phyloP scores from a whole-genome alignment of 2,888 invertebrate species.

The Drosophila multiciliata region DNA sequence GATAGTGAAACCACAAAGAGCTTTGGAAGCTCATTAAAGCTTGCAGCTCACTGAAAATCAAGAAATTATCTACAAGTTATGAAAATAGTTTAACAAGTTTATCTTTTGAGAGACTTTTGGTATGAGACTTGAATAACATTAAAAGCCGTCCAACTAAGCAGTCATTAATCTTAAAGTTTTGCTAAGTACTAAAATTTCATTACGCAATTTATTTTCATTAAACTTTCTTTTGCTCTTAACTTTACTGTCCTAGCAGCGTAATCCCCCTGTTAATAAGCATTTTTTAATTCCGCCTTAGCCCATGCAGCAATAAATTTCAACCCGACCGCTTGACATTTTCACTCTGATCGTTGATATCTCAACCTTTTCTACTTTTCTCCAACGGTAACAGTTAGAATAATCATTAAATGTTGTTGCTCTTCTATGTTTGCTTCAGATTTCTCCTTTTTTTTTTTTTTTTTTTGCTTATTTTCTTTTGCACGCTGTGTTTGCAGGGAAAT shows the following conservation, averaged over 20 bases:
- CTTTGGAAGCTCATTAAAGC: not conserved
- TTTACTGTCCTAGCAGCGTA: slow-evolving; percentile 12
- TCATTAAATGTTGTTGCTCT: slow-evolving; percentile 17
- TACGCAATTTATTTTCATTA: slow-evolving; percentile 27
- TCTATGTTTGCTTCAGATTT: not conserved
- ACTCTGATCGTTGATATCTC: slow-evolving; percentile 35
- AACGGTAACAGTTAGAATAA: slow-evolving; percentile 33
- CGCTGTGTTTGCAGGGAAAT: slow-evolving; percentile 31
- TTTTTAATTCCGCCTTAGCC: slow-evolving; percentile 12
- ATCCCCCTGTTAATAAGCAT: slow-evolving; percentile 24
- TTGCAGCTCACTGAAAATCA: not conserved
- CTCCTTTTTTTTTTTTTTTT: not conserved
- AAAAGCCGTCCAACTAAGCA: slow-evolving; percentile 5
- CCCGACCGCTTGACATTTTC: slow-evolving; percentile 35
- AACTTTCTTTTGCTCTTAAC: slow-evolving; percentile 14
- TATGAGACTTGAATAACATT: slow-evolving; percentile 1
- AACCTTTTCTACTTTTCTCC: slow-evolving; percentile 11
- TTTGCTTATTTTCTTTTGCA: slow-evolving; percentile 1
- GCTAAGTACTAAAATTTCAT: slow-evolving; percentile 14
- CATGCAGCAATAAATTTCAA: slow-evolving; percentile 35
- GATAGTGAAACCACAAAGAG: not conserved
- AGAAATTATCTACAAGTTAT: not conserved
- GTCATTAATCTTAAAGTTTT: slow-evolving; percentile 27
- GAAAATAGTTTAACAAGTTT: slow-evolving; percentile 9
- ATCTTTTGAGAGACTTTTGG: not conserved